Evolutionary conservation across 35 echinoderm and acorn worm species (phyloP).

Genomic region (Ptychodera flava): DNA sequence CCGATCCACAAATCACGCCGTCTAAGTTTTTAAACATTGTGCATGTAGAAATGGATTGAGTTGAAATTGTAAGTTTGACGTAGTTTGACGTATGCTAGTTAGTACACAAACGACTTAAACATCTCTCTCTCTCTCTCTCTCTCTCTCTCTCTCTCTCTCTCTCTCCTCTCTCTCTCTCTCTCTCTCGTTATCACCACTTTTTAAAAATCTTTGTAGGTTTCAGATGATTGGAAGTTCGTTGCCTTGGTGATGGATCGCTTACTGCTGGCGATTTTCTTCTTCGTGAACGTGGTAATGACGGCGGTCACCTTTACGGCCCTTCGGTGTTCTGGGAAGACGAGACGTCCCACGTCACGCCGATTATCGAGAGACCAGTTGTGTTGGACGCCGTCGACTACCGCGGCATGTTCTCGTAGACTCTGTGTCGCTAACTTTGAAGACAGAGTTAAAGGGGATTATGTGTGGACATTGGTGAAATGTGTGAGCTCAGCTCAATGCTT

Average conservation of each 20-base stretch:
- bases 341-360: conserved; percentile 20
- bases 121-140: not conserved
- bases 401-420: not conserved
- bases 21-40: too few species aligned
- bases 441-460: too few species aligned
- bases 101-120: not conserved
- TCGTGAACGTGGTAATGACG: conserved; percentile 47
- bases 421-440: too few species aligned
- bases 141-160: not conserved
- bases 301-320: conserved; percentile 45
- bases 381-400: not conserved
- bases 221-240: conserved; percentile 79
- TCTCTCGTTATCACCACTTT: too few species aligned
- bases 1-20: too few species aligned
- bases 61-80: too few species aligned
- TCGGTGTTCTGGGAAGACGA: conserved; percentile 68
- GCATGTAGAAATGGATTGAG: too few species aligned
- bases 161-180: too few species aligned
- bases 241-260: conserved; percentile 76
- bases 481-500: too few species aligned
- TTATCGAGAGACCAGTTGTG: conserved; percentile 54
- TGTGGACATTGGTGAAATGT: too few species aligned
- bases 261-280: conserved; percentile 58
- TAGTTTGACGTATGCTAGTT: too few species aligned
- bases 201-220: too few species aligned